Evolutionary conservation across 2,888 invertebrate species (phyloP), one percentile per base, ranked within the genome.

Genomic region (Pharmacophagus antenor): DNA sequence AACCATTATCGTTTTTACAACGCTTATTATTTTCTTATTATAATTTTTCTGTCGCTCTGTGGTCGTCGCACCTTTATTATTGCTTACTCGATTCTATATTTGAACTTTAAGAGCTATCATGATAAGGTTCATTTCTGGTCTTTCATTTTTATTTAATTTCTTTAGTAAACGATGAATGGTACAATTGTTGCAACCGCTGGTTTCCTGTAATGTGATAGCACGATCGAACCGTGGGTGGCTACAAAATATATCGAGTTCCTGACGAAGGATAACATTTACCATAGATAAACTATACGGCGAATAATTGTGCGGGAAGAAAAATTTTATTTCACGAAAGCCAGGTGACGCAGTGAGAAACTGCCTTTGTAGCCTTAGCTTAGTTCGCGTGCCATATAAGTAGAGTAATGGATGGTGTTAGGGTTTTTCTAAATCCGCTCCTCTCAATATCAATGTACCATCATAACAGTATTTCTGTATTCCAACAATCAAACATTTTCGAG

Each of bases 131-230:
- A 69, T 57, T 65, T 68, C 74, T 25, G 49, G 20, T 25, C 18
- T 50, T 23, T 37, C 21, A 23, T 63, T 66, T 69, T 68, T 65
- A 68, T 72, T 74, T 71, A 70, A 69, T 68, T 71, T 74, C 72
- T 68, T 69, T 70, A 55, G 47, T 48, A 41, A 12, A 64, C 67
- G 63, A 70, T 74, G 70, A 79, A 77, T 79, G 79, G 76, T 72
- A 75, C 80, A 82, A 83, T 85, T 80, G 81, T 80, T 74, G 77
- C 79, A 80, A 82, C 82, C 77, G 74, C 72, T 73, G 71, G 79
- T 82, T 85, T 88, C 89, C 89, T 87, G 88, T 88, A 87, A 89
- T 75, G 70, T 65, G 79, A 86, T 80, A 85, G 77, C 67, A 63
- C 66, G 69, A 74, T 70, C 74, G 73, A 73, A 67, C 73, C 76